Evolutionary conservation across 1,140 invertebrate genomes (phyloP), one percentile per base, ranked within the genome.

Genomic region (Dendroctonus ponderosae): DNA sequence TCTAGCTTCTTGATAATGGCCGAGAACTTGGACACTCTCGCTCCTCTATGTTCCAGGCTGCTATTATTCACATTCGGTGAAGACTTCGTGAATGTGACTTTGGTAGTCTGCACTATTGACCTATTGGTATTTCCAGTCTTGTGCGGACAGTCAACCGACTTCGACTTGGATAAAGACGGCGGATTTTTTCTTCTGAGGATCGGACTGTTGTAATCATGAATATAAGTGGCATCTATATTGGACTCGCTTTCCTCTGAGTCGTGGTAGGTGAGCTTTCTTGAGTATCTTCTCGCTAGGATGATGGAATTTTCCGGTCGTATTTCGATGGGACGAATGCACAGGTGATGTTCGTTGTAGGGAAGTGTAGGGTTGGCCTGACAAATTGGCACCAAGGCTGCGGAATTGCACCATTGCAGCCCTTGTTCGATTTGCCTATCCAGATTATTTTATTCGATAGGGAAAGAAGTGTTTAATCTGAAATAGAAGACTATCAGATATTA

Each of bases 121-220:
- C 37, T 15, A 15, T 6, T 15, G 8, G n/a, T 14, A 12, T 53
- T 43, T 53, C 42, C 41, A 61, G 11, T 46, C 5, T 6, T 42
- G 3, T 6, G 40, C 52, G 7, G 42, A 40, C 46, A 61, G 14
- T 66, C 63, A 11, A 65, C 50, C 15, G 69, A 70, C 14, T 58
- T 65, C 6, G 62, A 54, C 58, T 64, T 68, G 5, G n/a, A 14
- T 14, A 62, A 57, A 44, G 37, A 12, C 8, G 5, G 11, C 26
- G 8, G 4, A 2, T 46, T 39, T 54, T 68, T 70, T 41, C 52
- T 63, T 9, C 7, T 38, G n/a, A 57, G 43, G 12, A 66, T 68
- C 37, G 75, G 75, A 57, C 73, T 75, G 57, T 76, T 74, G 37
- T 76, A 71, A 48, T 76, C 75, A 41, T 74, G 71, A 56, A 75